Percentiles rank a stretch among this genome's conserved stretches.
phyloP scores from a whole-genome alignment of 2,113 vertebrate genomes.

The Indri indri region DNA sequence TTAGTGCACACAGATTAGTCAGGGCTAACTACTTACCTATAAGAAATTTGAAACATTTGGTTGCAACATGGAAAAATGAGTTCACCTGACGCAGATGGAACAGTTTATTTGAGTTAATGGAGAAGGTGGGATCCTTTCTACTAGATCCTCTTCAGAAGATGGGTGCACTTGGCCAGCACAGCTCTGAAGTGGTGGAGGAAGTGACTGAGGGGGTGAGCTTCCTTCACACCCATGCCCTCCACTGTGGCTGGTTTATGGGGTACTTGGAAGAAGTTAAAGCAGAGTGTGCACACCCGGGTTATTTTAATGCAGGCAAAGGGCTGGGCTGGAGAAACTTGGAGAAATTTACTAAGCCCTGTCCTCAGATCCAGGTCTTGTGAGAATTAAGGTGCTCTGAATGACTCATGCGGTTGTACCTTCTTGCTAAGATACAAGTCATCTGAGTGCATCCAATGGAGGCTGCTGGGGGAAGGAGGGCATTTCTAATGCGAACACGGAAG shows the following conservation, averaged over 20 bases:
- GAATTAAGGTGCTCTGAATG: neutral
- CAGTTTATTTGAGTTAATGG: neutral
- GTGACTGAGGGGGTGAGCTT: neutral
- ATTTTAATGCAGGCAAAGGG: neutral
- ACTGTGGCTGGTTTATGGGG: neutral
- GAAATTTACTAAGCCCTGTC: neutral
- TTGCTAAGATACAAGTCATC: neutral
- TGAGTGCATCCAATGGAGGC: neutral
- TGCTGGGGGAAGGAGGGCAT: neutral
- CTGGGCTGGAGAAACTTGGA: neutral
- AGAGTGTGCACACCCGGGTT: neutral
- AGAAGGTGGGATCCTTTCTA: neutral
- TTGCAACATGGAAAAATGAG: neutral
- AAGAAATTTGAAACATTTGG: neutral
- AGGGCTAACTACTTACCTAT: neutral
- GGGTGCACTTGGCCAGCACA: accelerated
- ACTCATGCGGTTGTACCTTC: neutral
- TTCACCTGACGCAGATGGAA: neutral
- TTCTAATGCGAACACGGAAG: neutral
- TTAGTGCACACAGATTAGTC: neutral
- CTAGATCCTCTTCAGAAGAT: neutral
- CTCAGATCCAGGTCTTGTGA: neutral
- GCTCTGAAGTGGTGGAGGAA: neutral
- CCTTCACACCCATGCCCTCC: neutral
- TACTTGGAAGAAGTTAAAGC: neutral